A percentile compares a stretch with the other conserved stretches of the same genome.
Evolutionary conservation across 2,113 vertebrate species (phyloP).

Genomic region (Lepus europaeus): DNA sequence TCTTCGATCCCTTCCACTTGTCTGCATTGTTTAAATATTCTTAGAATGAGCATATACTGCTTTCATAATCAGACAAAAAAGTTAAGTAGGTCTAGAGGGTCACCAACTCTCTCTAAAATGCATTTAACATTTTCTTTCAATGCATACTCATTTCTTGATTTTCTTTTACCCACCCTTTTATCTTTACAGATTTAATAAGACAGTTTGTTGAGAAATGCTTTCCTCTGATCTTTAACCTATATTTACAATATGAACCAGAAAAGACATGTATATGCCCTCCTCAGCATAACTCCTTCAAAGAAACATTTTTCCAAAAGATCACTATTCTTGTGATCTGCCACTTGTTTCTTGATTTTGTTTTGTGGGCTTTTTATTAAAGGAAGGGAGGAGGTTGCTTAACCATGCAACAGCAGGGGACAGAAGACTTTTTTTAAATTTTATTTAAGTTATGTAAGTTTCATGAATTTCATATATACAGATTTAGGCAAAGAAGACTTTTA

Average conservation of each 20-base stretch:
- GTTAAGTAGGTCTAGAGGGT: background rate
- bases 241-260: background rate
- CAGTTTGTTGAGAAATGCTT: conserved; percentile 46
- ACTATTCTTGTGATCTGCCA: conserved; percentile 23
- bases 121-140: background rate
- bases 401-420: background rate
- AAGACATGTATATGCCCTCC: background rate
- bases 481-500: background rate
- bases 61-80: background rate
- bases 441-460: background rate
- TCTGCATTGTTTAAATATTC: background rate
- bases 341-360: conserved; percentile 54
- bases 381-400: background rate
- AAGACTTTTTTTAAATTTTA: conserved; percentile 24
- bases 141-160: conserved; percentile 30
- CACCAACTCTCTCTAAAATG: background rate
- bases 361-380: conserved; percentile 40
- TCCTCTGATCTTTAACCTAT: background rate
- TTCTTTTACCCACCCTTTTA: conserved; percentile 47
- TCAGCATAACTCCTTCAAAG: conserved; percentile 32
- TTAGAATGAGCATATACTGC: background rate
- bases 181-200: conserved; percentile 11
- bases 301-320: conserved; percentile 29
- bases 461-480: no score
- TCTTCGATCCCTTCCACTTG: background rate